Evolutionary conservation across 2,888 invertebrate species (phyloP).

Genomic region (Leucoma salicis): DNA sequence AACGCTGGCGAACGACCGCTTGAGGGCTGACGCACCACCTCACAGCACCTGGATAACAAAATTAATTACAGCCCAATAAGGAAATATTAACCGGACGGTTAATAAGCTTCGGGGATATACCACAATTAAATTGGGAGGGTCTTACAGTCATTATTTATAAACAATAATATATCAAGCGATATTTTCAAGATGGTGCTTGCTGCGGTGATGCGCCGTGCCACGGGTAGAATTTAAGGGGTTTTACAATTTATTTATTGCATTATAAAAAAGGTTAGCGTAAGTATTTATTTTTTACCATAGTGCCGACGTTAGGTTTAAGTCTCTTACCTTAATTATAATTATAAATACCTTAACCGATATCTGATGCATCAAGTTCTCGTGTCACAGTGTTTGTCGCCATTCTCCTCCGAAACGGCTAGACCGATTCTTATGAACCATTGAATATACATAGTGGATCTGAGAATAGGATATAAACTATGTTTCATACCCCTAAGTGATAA

Average conservation of each 20-base stretch:
- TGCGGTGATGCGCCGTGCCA: slow-evolving; percentile 59
- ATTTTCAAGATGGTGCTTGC: slow-evolving; percentile 77
- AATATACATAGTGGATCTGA: too few relatives aligned
- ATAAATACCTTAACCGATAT: too few relatives aligned
- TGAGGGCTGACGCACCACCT: slow-evolving; percentile 19
- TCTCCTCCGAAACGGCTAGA: too few relatives aligned
- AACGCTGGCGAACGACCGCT: slow-evolving; percentile 45
- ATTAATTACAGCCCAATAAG: slow-evolving; percentile 79
- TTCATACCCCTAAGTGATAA: too few relatives aligned
- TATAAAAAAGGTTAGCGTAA: too few relatives aligned
- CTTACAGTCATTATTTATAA: slow-evolving; percentile 76
- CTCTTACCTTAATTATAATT: too few relatives aligned
- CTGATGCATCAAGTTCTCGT: too few relatives aligned
- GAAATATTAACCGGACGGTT: slow-evolving; percentile 76
- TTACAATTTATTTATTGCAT: slow-evolving; percentile 28
- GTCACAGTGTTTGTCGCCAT: too few relatives aligned
- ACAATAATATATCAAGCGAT: slow-evolving; percentile 82
- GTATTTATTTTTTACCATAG: too few relatives aligned
- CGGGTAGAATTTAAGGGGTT: slow-evolving; percentile 20
- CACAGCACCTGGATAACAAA: slow-evolving; percentile 76
- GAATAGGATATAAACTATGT: too few relatives aligned
- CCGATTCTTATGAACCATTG: too few relatives aligned
- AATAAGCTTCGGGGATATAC: slow-evolving; percentile 78
- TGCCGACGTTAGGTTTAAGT: too few relatives aligned
- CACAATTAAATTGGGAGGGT: slow-evolving; percentile 81